Conservation (phyloP, 2,113 vertebrate genomes). For the Archilochus colubris region DNA sequence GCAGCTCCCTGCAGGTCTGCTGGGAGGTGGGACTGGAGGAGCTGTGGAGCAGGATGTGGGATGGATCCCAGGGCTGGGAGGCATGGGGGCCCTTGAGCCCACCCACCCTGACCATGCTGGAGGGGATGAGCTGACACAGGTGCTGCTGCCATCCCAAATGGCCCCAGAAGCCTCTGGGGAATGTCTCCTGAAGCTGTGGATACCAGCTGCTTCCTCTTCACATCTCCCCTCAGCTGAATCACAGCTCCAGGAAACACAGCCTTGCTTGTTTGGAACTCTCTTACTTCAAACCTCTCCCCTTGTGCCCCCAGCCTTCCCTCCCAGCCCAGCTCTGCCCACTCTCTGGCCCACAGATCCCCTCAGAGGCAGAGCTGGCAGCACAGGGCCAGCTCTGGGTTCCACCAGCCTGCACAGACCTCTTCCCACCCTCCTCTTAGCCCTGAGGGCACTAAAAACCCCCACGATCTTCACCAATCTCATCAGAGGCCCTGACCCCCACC, state of each 20-base stretch:
- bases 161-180: no score
- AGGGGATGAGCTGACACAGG: neutral
- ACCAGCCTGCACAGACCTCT: neutral
- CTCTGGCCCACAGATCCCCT: neutral
- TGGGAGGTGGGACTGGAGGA: neutral
- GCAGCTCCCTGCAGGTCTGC: neutral
- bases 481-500: neutral
- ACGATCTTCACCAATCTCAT: neutral
- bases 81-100: fast-evolving
- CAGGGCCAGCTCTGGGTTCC: neutral
- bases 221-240: neutral
- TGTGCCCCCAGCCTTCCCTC: neutral
- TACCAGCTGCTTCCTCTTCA: fast-evolving
- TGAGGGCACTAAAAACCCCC: neutral
- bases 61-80: fast-evolving
- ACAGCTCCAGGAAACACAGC: neutral
- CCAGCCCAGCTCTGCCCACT: neutral
- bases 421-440: neutral
- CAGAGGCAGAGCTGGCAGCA: neutral
- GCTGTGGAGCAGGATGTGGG: neutral
- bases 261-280: neutral
- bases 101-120: fast-evolving
- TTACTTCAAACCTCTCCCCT: neutral
- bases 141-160: fast-evolving
- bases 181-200: neutral